Evolutionary conservation across 2,888 invertebrate species (phyloP).

Genomic region (Cosmia trapezina): DNA sequence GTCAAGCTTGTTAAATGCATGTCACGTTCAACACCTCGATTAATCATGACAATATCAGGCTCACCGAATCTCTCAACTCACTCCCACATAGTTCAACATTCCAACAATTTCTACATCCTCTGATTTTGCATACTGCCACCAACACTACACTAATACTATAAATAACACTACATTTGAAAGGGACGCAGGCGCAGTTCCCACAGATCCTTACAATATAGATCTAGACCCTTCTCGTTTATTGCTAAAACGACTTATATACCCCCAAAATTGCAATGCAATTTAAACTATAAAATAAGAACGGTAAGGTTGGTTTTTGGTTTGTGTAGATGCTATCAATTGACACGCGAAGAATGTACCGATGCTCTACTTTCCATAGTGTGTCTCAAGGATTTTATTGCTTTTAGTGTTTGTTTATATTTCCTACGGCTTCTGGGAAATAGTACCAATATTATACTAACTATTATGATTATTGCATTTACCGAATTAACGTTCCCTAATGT

Average conservation of each 20-base stretch:
- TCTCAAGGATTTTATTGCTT: slow-evolving; percentile 74
- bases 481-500: background rate
- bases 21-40: slow-evolving; percentile 38
- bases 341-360: slow-evolving; percentile 79
- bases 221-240: slow-evolving; percentile 57
- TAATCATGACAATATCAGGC: slow-evolving; percentile 46
- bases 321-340: slow-evolving; percentile 65
- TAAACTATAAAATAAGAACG: slow-evolving; percentile 20
- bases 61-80: slow-evolving; percentile 41
- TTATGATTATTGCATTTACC: background rate
- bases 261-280: slow-evolving; percentile 15
- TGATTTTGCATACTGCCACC: slow-evolving; percentile 62
- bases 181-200: slow-evolving; percentile 82
- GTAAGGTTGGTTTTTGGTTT: slow-evolving; percentile 52
- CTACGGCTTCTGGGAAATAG: slow-evolving; percentile 7
- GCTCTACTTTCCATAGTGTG: slow-evolving; percentile 80
- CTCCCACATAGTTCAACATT: slow-evolving; percentile 59
- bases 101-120: slow-evolving; percentile 65
- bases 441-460: background rate
- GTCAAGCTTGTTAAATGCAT: slow-evolving; percentile 9
- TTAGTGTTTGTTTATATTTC: slow-evolving; percentile 51
- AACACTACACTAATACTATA: slow-evolving; percentile 65
- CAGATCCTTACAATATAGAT: slow-evolving; percentile 76
- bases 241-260: slow-evolving; percentile 57
- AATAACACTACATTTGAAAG: slow-evolving; percentile 83